These are phyloP conservation scores for Cosmorhoe ocellata DNA, from an alignment of 2,888 invertebrate species.

Conservation along the genomic window DNA sequence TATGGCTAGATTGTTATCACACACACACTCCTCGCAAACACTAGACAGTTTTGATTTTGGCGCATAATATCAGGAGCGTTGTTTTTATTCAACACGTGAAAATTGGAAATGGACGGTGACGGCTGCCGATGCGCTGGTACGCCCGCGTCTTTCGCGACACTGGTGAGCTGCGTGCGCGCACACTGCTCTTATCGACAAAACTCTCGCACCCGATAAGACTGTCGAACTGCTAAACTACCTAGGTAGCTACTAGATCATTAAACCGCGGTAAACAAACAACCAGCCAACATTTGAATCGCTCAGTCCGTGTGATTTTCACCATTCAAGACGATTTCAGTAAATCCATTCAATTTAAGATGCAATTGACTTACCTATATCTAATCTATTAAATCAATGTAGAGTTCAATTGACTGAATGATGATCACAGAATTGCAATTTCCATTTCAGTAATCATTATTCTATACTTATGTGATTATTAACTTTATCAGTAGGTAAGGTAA, in stretches of 20 bases:
- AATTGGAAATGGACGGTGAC: conserved; percentile 31
- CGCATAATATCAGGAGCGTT: conserved; percentile 56
- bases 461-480: too few species aligned
- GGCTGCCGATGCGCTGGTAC: conserved; percentile 44
- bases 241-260: too few species aligned
- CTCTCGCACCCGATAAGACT: conserved; percentile 68
- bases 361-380: too few species aligned
- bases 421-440: too few species aligned
- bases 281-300: background rate
- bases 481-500: too few species aligned
- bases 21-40: conserved; percentile 67
- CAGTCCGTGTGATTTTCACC: too few species aligned
- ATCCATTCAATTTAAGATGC: too few species aligned
- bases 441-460: too few species aligned
- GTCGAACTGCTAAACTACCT: conserved; percentile 46
- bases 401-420: too few species aligned
- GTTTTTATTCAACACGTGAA: conserved; percentile 51
- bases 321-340: too few species aligned
- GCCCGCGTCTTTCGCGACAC: conserved; percentile 64
- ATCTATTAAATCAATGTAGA: too few species aligned
- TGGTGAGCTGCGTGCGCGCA: conserved; percentile 57
- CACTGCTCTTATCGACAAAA: conserved; percentile 64
- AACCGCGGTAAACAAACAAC: conserved; percentile 1
- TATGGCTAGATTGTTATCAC: conserved; percentile 50
- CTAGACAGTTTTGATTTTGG: conserved; percentile 47